Conservation (phyloP, 2,888 invertebrate genomes). For the Lysandra coridon region DNA sequence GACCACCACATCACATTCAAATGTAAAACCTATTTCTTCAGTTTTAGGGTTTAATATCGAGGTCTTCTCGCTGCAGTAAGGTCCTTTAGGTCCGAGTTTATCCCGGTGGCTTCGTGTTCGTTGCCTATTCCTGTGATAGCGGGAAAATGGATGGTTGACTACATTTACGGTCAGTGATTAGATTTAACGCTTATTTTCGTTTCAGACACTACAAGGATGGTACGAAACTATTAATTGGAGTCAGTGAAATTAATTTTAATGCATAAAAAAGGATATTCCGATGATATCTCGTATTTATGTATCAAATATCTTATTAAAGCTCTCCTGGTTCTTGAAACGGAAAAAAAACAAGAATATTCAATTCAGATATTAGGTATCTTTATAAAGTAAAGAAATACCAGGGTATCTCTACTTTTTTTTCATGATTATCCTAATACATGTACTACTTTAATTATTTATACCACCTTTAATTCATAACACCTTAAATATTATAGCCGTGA, state of each 20-base stretch:
- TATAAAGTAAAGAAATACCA: no score
- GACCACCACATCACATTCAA: constrained; percentile 29
- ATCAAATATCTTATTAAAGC: no score
- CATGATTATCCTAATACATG: no score
- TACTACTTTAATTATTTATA: no score
- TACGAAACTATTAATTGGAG: constrained; percentile 48
- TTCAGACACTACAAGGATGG: constrained; percentile 64
- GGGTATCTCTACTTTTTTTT: no score
- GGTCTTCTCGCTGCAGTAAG: constrained; percentile 39
- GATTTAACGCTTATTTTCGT: constrained; percentile 68
- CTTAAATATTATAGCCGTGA: no score
- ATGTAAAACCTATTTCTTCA: constrained; percentile 39
- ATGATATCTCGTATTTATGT: no score
- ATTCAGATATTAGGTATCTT: no score
- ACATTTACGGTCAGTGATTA: constrained; percentile 74
- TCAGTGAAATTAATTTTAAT: neutral
- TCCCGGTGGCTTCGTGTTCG: constrained; percentile 66
- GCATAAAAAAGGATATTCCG: neutral
- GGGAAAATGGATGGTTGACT: constrained; percentile 79
- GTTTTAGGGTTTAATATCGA: constrained; percentile 34
- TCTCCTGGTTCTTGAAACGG: no score
- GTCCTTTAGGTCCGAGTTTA: constrained; percentile 39
- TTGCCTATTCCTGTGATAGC: constrained; percentile 70
- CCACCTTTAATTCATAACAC: no score
- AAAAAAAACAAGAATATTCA: no score